Conservation (phyloP, 2,888 invertebrate genomes). For the Acrobasis suavella region DNA sequence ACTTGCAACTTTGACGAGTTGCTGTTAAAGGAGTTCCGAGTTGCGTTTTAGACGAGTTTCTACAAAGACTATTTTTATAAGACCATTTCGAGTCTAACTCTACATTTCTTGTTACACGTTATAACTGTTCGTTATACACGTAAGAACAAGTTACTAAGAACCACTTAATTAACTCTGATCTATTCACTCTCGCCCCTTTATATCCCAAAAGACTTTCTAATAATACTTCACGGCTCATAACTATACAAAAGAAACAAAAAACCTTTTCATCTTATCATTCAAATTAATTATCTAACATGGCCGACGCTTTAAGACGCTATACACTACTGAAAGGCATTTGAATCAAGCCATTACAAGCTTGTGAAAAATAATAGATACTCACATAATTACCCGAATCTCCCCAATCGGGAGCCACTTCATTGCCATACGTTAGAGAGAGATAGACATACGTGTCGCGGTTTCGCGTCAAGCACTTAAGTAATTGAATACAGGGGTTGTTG, state of each 20-base stretch:
- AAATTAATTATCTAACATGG: slow-evolving; percentile 68
- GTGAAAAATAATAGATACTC: slow-evolving; percentile 77
- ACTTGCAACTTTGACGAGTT: no score
- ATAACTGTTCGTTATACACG: slow-evolving; percentile 4
- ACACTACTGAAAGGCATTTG: slow-evolving; percentile 64
- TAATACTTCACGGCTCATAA: slow-evolving; percentile 18
- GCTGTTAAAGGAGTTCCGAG: no score
- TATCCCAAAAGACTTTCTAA: slow-evolving; percentile 7
- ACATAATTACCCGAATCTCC: slow-evolving; percentile 72
- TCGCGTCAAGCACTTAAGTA: slow-evolving; percentile 74
- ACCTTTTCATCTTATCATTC: slow-evolving; percentile 50
- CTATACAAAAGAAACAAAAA: slow-evolving; percentile 21
- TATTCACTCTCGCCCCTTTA: slow-evolving; percentile 1
- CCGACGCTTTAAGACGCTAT: slow-evolving; percentile 50
- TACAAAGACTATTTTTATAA: no score
- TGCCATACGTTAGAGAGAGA: slow-evolving; percentile 52
- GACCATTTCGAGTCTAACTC: no score
- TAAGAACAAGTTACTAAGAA: slow-evolving; percentile 6
- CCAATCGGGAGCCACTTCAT: slow-evolving; percentile 43
- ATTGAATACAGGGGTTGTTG: slow-evolving; percentile 71
- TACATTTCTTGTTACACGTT: neutral
- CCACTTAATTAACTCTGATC: slow-evolving; percentile 16
- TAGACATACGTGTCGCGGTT: slow-evolving; percentile 48
- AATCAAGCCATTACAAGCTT: slow-evolving; percentile 65
- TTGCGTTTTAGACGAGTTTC: no score